Evolutionary conservation across 2,797 vertebrate genomes (phyloP), one percentile per base, ranked within the genome.

Genomic region (Fistularia tabacaria): DNA sequence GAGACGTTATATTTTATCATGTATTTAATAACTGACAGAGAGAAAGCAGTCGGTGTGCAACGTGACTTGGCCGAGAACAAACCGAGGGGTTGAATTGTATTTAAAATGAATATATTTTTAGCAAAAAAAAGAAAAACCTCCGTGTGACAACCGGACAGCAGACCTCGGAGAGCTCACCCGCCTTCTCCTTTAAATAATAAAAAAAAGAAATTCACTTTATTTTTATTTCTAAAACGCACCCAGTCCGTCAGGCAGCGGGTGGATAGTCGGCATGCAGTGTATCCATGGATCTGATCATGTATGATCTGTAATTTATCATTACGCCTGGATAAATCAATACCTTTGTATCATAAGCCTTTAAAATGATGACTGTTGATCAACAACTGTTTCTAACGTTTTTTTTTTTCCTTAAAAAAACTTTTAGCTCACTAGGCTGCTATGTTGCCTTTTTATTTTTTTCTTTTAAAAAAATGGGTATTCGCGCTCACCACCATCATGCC

Each of bases 311-410:
- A 71, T 56, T 73, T 62, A 67, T 61, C 38, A 64, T 76, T 57
- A 66, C 65, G 50, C 67, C 66, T 59, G 55, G 61, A 74, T 49
- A 77, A 82, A 81, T 77, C 51, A 68, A 85, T 85, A 77, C 77
- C 81, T 84, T 80, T 85, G 63, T 83, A 61, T 70, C 64, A 66
- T 76, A 71, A 76, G 69, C 69, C 80, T 85, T 69, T 81, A 83
- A 65, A 84, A 25, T 79, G 56, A 58, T 75, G 71, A 69, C 73
- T 82, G 66, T 72, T 74, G 63, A 75, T 81, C 58, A 73, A 57
- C 40, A 80, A 65, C 25, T 25, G 25, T 25, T 25, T 25, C 25
- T 25, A 25, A 25, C 25, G 2, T 25, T 25, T 25, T 25, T 25
- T 25, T 25, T 25, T 25, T 71, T 85, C 70, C 88, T 80, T 50